phyloP scores from a whole-genome alignment of 2,888 invertebrate genomes.

The Chymomyza procnemis region DNA sequence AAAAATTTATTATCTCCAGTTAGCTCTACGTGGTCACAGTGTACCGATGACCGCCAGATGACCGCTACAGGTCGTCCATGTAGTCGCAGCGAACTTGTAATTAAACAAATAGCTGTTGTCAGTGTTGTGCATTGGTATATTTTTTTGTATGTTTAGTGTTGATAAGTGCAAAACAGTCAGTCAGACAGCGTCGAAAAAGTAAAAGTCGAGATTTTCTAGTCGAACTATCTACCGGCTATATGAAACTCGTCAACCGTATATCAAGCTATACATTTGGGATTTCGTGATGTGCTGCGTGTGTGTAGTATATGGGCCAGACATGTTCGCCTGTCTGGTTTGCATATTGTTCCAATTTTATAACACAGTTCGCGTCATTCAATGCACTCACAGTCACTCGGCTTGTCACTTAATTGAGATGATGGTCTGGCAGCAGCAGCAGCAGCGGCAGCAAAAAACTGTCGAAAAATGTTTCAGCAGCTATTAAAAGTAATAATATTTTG shows the following conservation, averaged over 20 bases:
- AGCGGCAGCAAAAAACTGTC: slow-evolving; percentile 9
- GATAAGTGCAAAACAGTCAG: too few species aligned
- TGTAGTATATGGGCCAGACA: not conserved
- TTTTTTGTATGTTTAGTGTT: too few species aligned
- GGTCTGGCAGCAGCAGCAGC: not conserved
- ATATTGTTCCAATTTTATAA: slow-evolving; percentile 62
- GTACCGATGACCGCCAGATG: not conserved
- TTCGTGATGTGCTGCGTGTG: too few species aligned
- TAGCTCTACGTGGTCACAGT: not conserved
- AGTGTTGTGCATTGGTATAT: not conserved
- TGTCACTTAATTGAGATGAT: not conserved
- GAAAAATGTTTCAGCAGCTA: slow-evolving; percentile 47
- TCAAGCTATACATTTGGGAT: not conserved
- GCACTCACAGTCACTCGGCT: slow-evolving; percentile 24
- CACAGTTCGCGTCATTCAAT: not conserved
- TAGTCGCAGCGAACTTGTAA: not conserved
- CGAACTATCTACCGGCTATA: slow-evolving; percentile 6
- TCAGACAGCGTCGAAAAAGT: not conserved
- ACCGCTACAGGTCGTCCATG: not conserved
- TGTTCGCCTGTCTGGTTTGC: slow-evolving; percentile 32
- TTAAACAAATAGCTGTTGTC: not conserved
- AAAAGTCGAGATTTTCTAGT: not conserved
- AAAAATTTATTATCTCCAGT: not conserved
- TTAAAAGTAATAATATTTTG: slow-evolving; percentile 59
- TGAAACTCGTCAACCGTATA: slow-evolving; percentile 26